Evolutionary conservation across 1,140 invertebrate genomes (phyloP), one percentile per base, ranked within the genome.

Genomic region (Euborellia annulipes): DNA sequence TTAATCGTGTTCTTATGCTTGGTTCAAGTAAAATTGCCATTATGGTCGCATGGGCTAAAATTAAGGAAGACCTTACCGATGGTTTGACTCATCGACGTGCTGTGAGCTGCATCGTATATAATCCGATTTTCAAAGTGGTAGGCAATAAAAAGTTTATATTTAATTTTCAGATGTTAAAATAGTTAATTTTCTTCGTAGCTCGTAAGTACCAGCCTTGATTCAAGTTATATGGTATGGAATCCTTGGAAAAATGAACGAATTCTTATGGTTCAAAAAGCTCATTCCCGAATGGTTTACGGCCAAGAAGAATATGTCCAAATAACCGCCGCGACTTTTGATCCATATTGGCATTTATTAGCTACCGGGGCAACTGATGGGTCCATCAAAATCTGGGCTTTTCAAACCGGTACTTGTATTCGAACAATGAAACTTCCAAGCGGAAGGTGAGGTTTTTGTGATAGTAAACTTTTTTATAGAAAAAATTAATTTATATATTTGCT

Each of bases 301-400:
- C 71, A 75, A 57, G 54, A 65, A 17, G 60, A 70, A 32, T 67
- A 71, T 2, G 67, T 85, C 23, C 79, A 83, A 63, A 83, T 87
- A 21, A 84, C 81, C 0, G 75, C 78, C 0, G 80, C 79, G 7
- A 73, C 71, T 50, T 85, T 86, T 59, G 78, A 85, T 62, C 70
- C 73, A 1, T 68, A 73, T 2, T 63, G 74, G 43, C 75, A 81
- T 52, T 64, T 79, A 37, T 63, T 87, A 2, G 54, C 84, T 0
- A 82, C 80, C 0, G 79, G 78, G 0, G 79, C 75, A 1, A 67
- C 71, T 37, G 71, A 81, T 57, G 79, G 79, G 22, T 68, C 70
- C 2, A 45, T 67, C 22, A 67, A 78, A 66, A 72, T 84, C 6
- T 87, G 84, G 84, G 81, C 84, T 57, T 84, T 84, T 52, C 84